Base-by-base conservation (phyloP, 2,888 invertebrate genomes). In the Venusia cambrica region DNA sequence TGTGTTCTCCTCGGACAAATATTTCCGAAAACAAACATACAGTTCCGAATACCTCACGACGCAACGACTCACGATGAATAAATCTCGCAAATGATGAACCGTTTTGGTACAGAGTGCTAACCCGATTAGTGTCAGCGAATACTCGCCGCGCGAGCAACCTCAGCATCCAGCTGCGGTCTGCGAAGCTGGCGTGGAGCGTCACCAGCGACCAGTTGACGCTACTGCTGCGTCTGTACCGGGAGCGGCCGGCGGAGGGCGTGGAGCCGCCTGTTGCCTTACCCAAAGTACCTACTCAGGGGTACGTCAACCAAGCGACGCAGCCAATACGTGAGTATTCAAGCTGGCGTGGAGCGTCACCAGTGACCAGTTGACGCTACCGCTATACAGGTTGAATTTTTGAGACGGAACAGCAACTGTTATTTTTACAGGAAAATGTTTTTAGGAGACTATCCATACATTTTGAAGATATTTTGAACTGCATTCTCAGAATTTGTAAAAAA, bases 131-230 rank as follows among this genome's bases (percentile, higher is more conserved):
- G 6, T 79, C 85, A 0, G 75, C 77, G 1, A 73, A 52, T 40
- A 72, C 69, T 0, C 73, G 83, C 0, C 71, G 80, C 3, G 77
- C 83, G 0, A 61, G 59, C 2, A 68, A 62, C 9, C 36, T 84
- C 4, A 62, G 58, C 30, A 42, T 84, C 0, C 69, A 76, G 18
- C 17, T 80, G 8, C 60, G 70, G 0, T 76, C 78, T 0, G 33
- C 51, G 0, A 62, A 62, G 35, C 57, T 87, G 1, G 83, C 78
- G 9, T 80, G 73, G 69, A 69, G 79, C 5, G 70, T 77, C 11
- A 77, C 75, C 36, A 64, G 58, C 40, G 81, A 80, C 1, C 85
- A 87, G 43, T 51, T 85, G 13, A 41, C 59, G 1, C 42, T 85
- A 21, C 54, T 87, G 3, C 38, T 80, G 22, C 54, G 81, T 3